Evolutionary conservation across 2,113 vertebrate species (phyloP).

Genomic region (Scolopax mira): DNA sequence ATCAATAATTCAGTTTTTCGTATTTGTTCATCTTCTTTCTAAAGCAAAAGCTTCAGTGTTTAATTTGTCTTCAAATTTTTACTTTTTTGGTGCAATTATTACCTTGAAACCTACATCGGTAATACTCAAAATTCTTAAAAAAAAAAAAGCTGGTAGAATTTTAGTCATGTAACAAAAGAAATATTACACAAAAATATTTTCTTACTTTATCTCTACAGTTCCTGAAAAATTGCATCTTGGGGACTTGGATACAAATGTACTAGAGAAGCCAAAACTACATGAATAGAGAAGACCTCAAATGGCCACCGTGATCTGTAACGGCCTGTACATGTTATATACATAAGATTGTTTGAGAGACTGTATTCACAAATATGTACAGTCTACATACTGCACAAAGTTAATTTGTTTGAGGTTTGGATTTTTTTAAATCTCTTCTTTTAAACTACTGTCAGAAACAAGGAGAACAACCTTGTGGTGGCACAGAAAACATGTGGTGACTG

Average conservation of each 20-base stretch:
- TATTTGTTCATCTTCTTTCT: not conserved
- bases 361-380: not conserved
- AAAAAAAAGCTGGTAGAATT: slow-evolving; percentile 54
- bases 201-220: slow-evolving; percentile 23
- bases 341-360: not conserved
- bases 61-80: not conserved
- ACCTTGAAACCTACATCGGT: not conserved
- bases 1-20: not conserved
- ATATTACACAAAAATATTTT: slow-evolving; percentile 44
- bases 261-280: not conserved
- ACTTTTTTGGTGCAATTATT: not conserved
- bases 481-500: not conserved
- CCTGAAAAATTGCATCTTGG: not conserved
- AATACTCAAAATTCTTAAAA: slow-evolving; percentile 54
- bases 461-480: not conserved
- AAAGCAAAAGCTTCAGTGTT: not conserved
- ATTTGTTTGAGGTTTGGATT: not conserved
- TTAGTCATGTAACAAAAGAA: slow-evolving; percentile 62
- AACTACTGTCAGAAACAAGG: not conserved
- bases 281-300: not conserved
- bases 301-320: not conserved
- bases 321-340: not conserved
- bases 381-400: not conserved
- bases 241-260: not conserved
- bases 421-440: not conserved